Base-by-base conservation (phyloP, 1,140 invertebrate genomes). In the Monomorium pharaonis region DNA sequence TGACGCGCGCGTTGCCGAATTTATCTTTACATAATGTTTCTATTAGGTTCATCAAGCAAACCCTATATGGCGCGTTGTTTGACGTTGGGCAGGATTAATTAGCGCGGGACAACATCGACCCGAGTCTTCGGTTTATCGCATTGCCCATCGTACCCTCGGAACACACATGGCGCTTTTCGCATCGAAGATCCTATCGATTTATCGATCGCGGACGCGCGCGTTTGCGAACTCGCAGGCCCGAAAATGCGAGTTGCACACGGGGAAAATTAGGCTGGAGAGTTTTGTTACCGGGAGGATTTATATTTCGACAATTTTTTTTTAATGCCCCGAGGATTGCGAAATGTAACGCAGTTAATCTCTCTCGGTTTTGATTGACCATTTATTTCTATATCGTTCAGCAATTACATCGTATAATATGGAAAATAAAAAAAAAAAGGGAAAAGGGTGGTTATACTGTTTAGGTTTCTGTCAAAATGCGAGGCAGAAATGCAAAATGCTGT, bases 11-110 rank as follows among this genome's bases (percentile, higher is more conserved):
- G 42, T 42, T 67, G 67, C 65, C 72, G 89, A 88, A 88, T 90
- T 89, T 80, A 90, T 89, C 89, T 86, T 88, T 69, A 83, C 47
- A 58, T 84, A 87, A 87, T 90, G 84, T 90, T 87, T 90, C 72
- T 88, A 75, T 90, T 78, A 90, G 77, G 86, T 86, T 88, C 72
- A 88, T 85, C 88, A 74, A 83, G 56, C 58, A 62, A 78, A 77
- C 67, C 58, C 72, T 70, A 69, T 78, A 83, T 80, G 62, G 33
- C 51, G 74, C 47, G 65, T 85, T 87, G 83, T 89, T 88, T 75
- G 63, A 83, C 75, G 60, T 54, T 67, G 70, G 63, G 33, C 58
- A 56, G 83, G 86, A 86, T 84, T 86, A 83, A 87, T 85, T 81
- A 83, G 70, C 54, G 65, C 67, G 83, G 33, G 54, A 75, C 88